Base-by-base conservation (phyloP, 2,113 vertebrate species). In the Sylvia atricapilla region DNA sequence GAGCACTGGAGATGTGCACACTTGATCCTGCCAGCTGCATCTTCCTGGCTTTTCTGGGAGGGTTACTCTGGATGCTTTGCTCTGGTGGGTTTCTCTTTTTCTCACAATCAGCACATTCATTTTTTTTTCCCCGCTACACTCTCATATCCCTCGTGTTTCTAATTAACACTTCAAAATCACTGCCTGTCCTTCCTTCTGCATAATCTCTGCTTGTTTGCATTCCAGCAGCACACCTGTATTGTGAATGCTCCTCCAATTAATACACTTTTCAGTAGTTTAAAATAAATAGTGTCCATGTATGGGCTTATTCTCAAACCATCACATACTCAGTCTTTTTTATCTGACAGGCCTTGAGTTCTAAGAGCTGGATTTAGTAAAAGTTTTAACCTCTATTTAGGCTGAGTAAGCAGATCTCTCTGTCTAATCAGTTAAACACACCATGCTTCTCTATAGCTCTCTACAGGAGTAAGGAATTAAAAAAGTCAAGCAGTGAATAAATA, bases 161-260 rank as follows among this genome's bases (percentile, higher is more conserved):
- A 95, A 86, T 95, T 92, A 97, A 78, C 84, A 74, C 62, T 95
- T 97, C 39, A 95, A 83, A 96, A 95, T 96, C 53, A 30, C 72
- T 86, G 69, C 86, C 41, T 78, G 75, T 84, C 62, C 60, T 80
- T 67, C 4, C 0, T 88, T 94, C 58, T 70, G 90, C 95, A 75
- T 93, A 59, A 84, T 79, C 64, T 75, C 31, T 93, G 72, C 66
- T 91, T 87, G 91, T 87, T 90, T 95, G 75, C 79, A 93, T 97
- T 97, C 93, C 6, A 59, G 93, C 46, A 90, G 63, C 82, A 85
- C 39, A 80, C 47, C 68, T 97, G 66, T 76, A 67, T 78, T 93
- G 93, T 22, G 35, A 95, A 74, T 80, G 93, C 94, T 69, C 63
- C 70, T 50, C 47, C 91, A 97, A 96, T 94, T 96, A 97, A 89